phyloP scores from a whole-genome alignment of 2,113 vertebrate species.

The Caranx ignobilis region DNA sequence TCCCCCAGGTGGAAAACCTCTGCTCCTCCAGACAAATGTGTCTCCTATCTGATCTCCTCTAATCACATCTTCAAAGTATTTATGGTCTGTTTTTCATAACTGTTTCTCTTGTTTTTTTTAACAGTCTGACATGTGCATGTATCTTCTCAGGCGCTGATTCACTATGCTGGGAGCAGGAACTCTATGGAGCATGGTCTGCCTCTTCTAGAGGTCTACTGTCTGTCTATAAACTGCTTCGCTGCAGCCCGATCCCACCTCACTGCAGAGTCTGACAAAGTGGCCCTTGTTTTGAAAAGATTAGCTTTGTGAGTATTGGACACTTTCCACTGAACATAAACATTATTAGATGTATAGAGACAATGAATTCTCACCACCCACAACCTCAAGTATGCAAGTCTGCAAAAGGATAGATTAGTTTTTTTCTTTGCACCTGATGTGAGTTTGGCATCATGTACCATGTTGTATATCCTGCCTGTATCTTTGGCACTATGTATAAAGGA shows the following conservation, averaged over 20 bases:
- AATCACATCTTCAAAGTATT: neutral
- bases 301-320: conserved; percentile 89
- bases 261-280: conserved; percentile 93
- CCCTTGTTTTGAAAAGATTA: conserved; percentile 94
- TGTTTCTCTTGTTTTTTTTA: neutral
- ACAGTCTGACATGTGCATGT: conserved; percentile 5
- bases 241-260: conserved; percentile 94
- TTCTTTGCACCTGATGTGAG: neutral
- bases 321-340: neutral
- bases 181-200: conserved; percentile 93
- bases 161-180: conserved; percentile 94
- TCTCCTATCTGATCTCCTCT: neutral
- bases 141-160: conserved; percentile 91
- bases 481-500: neutral
- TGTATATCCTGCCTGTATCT: neutral
- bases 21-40: neutral
- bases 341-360: neutral
- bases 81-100: neutral
- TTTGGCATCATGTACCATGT: neutral
- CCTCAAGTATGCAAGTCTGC: neutral
- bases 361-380: neutral
- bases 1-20: conserved; percentile 43
- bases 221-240: conserved; percentile 96
- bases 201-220: conserved; percentile 95
- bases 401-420: neutral